phyloP scores from a whole-genome alignment of 2,113 vertebrate species.

The Hippopotamus amphibius region DNA sequence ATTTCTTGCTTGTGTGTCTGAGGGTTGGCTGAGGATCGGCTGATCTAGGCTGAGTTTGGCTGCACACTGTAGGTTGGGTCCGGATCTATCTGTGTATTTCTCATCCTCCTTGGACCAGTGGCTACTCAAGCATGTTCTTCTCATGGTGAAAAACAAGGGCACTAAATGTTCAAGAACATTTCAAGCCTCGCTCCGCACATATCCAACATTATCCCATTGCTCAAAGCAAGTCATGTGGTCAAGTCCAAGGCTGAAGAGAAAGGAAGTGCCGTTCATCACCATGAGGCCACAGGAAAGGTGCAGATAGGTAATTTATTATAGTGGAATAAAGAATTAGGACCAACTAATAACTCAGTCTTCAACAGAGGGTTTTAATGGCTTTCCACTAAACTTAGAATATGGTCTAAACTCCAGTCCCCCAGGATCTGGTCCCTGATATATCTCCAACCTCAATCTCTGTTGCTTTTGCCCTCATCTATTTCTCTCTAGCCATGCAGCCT shows the following conservation, averaged over 20 bases:
- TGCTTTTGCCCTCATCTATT: background rate
- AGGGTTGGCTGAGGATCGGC: background rate
- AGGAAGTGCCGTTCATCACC: background rate
- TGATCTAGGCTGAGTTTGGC: background rate
- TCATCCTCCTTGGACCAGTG: background rate
- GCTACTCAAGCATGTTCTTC: background rate
- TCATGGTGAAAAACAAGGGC: background rate
- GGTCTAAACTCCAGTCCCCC: background rate
- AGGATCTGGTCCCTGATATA: background rate
- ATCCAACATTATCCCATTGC: background rate
- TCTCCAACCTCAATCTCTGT: background rate
- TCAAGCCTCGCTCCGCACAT: background rate
- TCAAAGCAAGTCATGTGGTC: background rate
- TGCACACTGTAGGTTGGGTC: background rate
- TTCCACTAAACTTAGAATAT: background rate
- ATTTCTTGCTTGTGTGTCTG: background rate
- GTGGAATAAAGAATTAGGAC: constrained; percentile 1
- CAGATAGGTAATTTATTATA: background rate
- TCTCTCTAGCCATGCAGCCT: background rate
- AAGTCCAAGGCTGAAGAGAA: constrained; percentile 31
- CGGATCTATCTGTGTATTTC: background rate
- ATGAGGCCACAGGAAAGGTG: background rate
- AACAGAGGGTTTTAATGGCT: background rate
- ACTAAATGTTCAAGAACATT: background rate
- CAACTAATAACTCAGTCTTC: background rate